phyloP scores from a whole-genome alignment of 92 coral and sea anemone species.

The Paramuricea clavata region DNA sequence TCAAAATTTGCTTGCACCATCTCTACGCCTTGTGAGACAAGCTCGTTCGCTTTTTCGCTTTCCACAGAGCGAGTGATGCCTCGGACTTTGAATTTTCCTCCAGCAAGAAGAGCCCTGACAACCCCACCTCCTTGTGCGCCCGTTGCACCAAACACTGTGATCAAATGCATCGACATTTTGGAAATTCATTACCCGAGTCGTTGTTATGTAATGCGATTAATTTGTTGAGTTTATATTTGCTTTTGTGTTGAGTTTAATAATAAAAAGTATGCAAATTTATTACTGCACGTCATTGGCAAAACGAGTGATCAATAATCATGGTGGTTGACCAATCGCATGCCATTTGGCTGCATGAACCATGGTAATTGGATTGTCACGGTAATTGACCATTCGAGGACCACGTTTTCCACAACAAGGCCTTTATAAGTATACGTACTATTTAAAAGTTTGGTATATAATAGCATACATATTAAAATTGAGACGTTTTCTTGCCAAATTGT shows the following conservation, averaged over 20 bases:
- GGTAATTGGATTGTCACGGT: too few species aligned
- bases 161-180: conserved; percentile 21
- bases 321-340: too few species aligned
- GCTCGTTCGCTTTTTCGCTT: conserved; percentile 94
- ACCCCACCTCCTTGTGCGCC: conserved; percentile 80
- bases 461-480: too few species aligned
- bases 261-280: not conserved
- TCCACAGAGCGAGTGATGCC: conserved; percentile 76
- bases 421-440: too few species aligned
- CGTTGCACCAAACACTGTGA: conserved; percentile 82
- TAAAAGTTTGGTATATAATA: too few species aligned
- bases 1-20: conserved; percentile 91
- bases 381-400: too few species aligned
- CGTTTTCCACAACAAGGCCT: too few species aligned
- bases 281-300: too few species aligned
- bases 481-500: too few species aligned
- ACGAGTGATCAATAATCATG: too few species aligned
- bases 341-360: too few species aligned
- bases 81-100: conserved; percentile 53
- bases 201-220: not conserved
- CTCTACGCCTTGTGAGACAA: conserved; percentile 88
- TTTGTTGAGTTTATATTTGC: not conserved
- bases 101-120: conserved; percentile 57
- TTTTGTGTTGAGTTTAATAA: not conserved
- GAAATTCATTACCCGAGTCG: not conserved